These are phyloP conservation scores for Apaloderma vittatum DNA, from an alignment of 2,113 vertebrate genomes.

Conservation along the genomic window DNA sequence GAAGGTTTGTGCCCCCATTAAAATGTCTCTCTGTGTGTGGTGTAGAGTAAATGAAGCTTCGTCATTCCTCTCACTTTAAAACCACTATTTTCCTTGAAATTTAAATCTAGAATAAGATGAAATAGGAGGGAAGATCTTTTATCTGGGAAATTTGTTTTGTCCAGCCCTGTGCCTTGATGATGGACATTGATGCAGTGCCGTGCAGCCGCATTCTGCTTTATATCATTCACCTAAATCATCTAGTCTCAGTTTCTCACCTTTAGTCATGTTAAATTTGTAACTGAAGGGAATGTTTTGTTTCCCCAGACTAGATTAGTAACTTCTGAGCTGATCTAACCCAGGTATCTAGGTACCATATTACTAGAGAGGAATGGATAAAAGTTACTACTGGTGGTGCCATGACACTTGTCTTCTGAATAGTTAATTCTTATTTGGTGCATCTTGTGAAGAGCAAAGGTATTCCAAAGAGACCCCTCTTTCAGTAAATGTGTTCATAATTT, in stretches of 20 bases:
- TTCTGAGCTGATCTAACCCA: neutral
- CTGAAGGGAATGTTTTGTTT: neutral
- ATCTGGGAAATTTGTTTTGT: slow-evolving; percentile 1
- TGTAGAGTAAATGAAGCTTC: neutral
- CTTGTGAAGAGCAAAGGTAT: neutral
- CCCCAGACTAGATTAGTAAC: neutral
- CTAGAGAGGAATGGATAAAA: neutral
- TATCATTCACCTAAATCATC: neutral
- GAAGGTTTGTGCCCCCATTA: neutral
- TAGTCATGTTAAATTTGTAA: slow-evolving; percentile 23
- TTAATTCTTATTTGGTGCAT: neutral
- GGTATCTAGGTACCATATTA: neutral
- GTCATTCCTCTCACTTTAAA: slow-evolving; percentile 16
- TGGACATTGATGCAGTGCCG: neutral
- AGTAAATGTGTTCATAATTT: neutral
- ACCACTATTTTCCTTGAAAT: slow-evolving; percentile 13
- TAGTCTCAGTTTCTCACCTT: neutral
- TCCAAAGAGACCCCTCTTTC: neutral
- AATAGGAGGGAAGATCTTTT: neutral
- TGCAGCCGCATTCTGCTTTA: neutral
- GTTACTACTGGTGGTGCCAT: neutral
- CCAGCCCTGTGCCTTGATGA: neutral
- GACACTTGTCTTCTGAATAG: neutral
- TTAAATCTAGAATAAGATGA: slow-evolving; percentile 5
- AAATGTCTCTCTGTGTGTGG: neutral